phyloP scores from a whole-genome alignment of 2,888 invertebrate species.

The Ochropleura plecta region DNA sequence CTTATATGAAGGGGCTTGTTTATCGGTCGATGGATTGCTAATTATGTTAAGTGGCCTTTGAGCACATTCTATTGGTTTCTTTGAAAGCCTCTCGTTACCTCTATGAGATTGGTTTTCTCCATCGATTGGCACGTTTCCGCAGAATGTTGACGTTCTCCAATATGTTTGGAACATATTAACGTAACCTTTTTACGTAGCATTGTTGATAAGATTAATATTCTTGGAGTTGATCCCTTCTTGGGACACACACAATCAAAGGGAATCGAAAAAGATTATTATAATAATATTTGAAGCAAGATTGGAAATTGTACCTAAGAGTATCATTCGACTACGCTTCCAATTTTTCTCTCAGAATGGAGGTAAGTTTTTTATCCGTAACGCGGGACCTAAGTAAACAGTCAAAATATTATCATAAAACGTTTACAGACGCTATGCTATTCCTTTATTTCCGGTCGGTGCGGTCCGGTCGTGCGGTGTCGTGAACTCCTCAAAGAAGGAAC shows the following conservation, averaged over 20 bases:
- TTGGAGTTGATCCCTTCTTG: conserved; percentile 46
- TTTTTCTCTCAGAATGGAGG: conserved; percentile 24
- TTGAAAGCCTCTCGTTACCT: conserved; percentile 9
- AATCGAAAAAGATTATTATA: conserved; percentile 53
- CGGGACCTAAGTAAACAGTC: conserved; percentile 45
- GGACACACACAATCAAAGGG: conserved; percentile 48
- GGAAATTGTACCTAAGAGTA: conserved; percentile 29
- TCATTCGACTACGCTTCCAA: conserved; percentile 4
- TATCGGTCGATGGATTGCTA: conserved; percentile 8
- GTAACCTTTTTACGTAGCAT: conserved; percentile 37
- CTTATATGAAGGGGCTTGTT: background rate
- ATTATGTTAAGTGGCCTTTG: conserved; percentile 31
- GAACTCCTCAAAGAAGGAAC: background rate
- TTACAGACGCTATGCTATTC: conserved; percentile 32
- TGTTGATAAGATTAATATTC: conserved; percentile 60
- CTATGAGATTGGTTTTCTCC: conserved; percentile 13
- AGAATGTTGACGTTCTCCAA: background rate
- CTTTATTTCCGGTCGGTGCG: too few relatives aligned
- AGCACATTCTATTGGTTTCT: conserved; percentile 2
- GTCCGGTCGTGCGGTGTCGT: too few relatives aligned
- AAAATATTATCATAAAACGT: conserved; percentile 27
- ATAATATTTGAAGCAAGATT: conserved; percentile 45
- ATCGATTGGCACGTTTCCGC: conserved; percentile 19
- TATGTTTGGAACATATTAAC: conserved; percentile 37
- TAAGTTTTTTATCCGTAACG: conserved; percentile 11